phyloP scores from a whole-genome alignment of 2,797 vertebrate genomes.

The Acanthurus leucopareius region DNA sequence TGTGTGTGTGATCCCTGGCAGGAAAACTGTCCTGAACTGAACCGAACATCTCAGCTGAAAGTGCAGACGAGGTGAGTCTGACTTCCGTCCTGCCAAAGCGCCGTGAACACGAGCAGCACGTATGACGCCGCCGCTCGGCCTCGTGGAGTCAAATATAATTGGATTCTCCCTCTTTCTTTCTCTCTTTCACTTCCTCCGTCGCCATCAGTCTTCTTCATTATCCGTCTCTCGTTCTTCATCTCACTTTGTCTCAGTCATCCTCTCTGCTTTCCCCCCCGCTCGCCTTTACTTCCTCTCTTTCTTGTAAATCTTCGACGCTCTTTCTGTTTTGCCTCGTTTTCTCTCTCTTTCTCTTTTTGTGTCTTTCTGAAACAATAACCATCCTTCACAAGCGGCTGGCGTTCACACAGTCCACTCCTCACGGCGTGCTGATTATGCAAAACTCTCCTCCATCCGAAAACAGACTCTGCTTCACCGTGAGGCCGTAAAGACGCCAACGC shows the following conservation, averaged over 20 bases:
- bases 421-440: constrained; percentile 42
- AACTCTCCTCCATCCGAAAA: background rate
- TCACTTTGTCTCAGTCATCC: constrained; percentile 23
- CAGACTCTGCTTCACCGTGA: background rate
- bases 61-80: constrained; percentile 2
- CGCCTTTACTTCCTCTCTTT: constrained; percentile 11
- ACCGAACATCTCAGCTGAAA: background rate
- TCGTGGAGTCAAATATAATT: constrained; percentile 23
- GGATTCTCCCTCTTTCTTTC: constrained; percentile 30
- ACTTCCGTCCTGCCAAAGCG: background rate
- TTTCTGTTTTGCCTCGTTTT: constrained; percentile 3
- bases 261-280: constrained; percentile 30
- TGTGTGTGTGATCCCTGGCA: background rate
- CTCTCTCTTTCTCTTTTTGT: constrained; percentile 1
- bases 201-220: constrained; percentile 29
- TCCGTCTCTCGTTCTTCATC: constrained; percentile 29
- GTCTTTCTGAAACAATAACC: constrained; percentile 52
- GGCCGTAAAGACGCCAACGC: background rate
- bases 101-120: background rate
- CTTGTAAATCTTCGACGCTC: constrained; percentile 5
- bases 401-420: constrained; percentile 24
- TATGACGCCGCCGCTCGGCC: constrained; percentile 11
- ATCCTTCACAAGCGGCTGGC: constrained; percentile 50
- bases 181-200: background rate
- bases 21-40: background rate